Conservation (phyloP, 2,113 vertebrate species). For the Hoplias malabaricus region DNA sequence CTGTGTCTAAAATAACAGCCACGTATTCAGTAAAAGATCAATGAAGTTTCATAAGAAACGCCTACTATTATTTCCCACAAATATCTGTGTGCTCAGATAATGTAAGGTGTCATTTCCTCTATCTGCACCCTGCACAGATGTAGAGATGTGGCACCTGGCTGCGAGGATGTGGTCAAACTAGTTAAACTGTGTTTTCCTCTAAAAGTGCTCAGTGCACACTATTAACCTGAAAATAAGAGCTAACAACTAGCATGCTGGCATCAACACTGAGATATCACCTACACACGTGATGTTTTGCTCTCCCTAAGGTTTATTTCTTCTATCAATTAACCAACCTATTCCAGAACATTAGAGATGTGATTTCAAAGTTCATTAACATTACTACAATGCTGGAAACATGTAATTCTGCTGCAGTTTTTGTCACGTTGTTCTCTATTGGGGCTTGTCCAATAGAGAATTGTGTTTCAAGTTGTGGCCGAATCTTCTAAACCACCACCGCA, state of each 20-base stretch:
- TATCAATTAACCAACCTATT: neutral
- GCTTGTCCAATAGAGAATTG: neutral
- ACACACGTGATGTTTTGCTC: neutral
- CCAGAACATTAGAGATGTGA: neutral
- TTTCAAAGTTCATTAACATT: conserved; percentile 4
- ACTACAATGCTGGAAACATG: neutral
- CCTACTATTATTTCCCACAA: neutral
- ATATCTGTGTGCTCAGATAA: neutral
- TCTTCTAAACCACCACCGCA: conserved; percentile 17
- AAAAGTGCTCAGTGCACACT: conserved; percentile 19
- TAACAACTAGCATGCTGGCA: neutral
- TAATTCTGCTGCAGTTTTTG: neutral
- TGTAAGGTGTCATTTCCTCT: conserved; percentile 36
- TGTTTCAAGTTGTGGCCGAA: neutral
- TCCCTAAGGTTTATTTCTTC: neutral
- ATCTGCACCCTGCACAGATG: conserved; percentile 2
- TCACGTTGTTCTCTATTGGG: neutral
- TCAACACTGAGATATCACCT: neutral
- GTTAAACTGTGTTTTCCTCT: neutral
- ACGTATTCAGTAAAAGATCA: neutral
- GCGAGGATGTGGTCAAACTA: conserved; percentile 57
- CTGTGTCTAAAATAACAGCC: too few species aligned
- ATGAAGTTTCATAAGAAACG: neutral
- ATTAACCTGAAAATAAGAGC: neutral
- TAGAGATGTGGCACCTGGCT: conserved; percentile 35